Evolutionary conservation across 2,113 vertebrate species (phyloP).

Genomic region (Taxidea taxus): DNA sequence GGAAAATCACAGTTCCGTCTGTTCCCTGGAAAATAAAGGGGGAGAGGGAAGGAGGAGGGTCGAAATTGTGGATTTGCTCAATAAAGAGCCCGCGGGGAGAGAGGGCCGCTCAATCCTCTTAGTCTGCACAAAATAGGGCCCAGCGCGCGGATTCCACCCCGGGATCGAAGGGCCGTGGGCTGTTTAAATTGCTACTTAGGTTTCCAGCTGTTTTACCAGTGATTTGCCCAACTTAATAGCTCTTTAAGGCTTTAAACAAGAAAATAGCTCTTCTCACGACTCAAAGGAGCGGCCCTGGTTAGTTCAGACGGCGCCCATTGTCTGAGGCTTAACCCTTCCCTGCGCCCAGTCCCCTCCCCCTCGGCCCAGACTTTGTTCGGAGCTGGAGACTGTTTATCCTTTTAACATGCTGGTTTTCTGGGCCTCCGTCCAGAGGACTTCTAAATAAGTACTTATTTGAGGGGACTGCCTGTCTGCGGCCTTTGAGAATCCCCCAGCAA

Average conservation of each 20-base stretch:
- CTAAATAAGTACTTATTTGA: background rate
- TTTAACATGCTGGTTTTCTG: conserved; percentile 30
- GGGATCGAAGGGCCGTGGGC: conserved; percentile 81
- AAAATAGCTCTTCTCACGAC: conserved; percentile 87
- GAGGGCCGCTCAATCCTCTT: conserved; percentile 81
- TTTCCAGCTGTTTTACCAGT: conserved; percentile 90
- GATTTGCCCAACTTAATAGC: conserved; percentile 89
- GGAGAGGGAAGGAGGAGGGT: background rate
- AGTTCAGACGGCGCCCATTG: conserved; percentile 82
- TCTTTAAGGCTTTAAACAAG: conserved; percentile 88
- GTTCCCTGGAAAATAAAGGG: conserved; percentile 71
- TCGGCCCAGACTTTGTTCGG: background rate
- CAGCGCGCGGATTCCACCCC: conserved; percentile 80
- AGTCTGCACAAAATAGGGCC: conserved; percentile 81
- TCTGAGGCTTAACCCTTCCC: conserved; percentile 79
- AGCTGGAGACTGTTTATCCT: conserved; percentile 24
- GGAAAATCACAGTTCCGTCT: conserved; percentile 84
- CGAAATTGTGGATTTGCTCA: conserved; percentile 74
- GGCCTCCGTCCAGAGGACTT: conserved; percentile 27
- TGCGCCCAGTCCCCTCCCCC: conserved; percentile 65
- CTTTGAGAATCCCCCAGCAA: background rate
- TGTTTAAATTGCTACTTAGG: conserved; percentile 88
- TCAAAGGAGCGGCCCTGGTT: conserved; percentile 81
- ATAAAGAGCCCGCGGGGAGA: conserved; percentile 72
- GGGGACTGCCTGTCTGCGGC: background rate